Conservation (phyloP, 1,140 invertebrate species). For the Caligus rogercresseyi region DNA sequence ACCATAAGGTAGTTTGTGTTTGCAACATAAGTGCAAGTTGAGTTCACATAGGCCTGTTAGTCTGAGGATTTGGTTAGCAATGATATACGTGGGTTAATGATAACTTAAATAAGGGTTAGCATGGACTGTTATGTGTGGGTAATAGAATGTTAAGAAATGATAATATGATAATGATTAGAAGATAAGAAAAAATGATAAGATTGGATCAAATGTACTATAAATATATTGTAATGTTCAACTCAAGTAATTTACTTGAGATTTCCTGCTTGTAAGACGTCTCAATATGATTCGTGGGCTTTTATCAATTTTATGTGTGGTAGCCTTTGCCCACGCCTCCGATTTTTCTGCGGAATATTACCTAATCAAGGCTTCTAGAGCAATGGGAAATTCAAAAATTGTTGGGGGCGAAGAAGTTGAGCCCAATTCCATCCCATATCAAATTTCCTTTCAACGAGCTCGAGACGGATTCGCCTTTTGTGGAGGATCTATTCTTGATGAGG, state of each 20-base stretch:
- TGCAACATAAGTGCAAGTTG: no score
- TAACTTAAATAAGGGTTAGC: no score
- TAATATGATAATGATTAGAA: no score
- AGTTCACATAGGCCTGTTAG: no score
- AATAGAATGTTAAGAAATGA: no score
- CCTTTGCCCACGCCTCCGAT: not conserved
- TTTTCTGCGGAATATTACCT: not conserved
- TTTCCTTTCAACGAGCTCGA: not conserved
- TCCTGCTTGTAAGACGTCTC: not conserved
- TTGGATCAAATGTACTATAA: not conserved
- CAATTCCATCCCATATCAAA: constrained; percentile 3
- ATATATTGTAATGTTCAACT: not conserved
- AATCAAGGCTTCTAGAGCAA: not conserved
- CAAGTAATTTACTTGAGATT: not conserved
- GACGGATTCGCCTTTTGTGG: not conserved
- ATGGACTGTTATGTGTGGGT: no score
- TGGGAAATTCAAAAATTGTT: constrained; percentile 4
- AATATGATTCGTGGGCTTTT: not conserved
- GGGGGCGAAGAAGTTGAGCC: constrained; percentile 1
- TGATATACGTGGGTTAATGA: no score
- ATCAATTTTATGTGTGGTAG: not conserved
- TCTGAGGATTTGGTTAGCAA: no score
- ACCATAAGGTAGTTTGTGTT: no score
- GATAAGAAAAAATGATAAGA: not conserved
- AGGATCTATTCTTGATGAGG: not conserved